Evolutionary conservation across 2,888 invertebrate genomes (phyloP).

Genomic region (Papilio elwesi): DNA sequence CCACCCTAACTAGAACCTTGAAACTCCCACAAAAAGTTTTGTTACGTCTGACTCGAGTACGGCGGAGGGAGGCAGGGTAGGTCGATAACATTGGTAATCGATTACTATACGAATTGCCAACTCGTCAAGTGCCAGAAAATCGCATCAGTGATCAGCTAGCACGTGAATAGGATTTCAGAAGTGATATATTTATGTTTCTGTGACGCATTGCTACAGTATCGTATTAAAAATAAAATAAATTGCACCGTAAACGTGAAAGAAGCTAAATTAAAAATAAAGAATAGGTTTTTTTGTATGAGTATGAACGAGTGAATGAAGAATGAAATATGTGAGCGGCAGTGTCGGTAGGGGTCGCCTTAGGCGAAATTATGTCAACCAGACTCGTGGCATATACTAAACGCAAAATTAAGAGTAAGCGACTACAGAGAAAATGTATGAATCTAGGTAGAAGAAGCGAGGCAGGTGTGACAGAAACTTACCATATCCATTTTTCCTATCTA

Average conservation of each 20-base stretch:
- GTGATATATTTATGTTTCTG: not conserved
- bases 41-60: not conserved
- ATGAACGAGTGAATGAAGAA: too few relatives aligned
- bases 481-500: not conserved
- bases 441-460: too few relatives aligned
- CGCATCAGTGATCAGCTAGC: conserved; percentile 58
- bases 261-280: too few relatives aligned
- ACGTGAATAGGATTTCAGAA: conserved; percentile 38
- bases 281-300: too few relatives aligned
- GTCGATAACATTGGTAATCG: conserved; percentile 49
- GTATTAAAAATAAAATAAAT: not conserved
- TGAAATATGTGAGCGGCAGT: too few relatives aligned
- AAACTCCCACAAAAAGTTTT: not conserved
- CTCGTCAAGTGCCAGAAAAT: conserved; percentile 62
- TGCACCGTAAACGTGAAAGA: not conserved
- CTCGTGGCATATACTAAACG: too few relatives aligned
- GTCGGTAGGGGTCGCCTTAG: too few relatives aligned
- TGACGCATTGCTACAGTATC: not conserved
- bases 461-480: not conserved
- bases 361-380: too few relatives aligned
- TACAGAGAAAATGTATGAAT: too few relatives aligned
- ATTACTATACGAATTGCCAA: conserved; percentile 62
- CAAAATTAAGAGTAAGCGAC: too few relatives aligned
- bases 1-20: conserved; percentile 43
- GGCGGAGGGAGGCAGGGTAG: conserved; percentile 31